These are phyloP conservation scores for Tanytarsus gracilentus DNA, from an alignment of 2,888 invertebrate genomes.

Conservation along the genomic window DNA sequence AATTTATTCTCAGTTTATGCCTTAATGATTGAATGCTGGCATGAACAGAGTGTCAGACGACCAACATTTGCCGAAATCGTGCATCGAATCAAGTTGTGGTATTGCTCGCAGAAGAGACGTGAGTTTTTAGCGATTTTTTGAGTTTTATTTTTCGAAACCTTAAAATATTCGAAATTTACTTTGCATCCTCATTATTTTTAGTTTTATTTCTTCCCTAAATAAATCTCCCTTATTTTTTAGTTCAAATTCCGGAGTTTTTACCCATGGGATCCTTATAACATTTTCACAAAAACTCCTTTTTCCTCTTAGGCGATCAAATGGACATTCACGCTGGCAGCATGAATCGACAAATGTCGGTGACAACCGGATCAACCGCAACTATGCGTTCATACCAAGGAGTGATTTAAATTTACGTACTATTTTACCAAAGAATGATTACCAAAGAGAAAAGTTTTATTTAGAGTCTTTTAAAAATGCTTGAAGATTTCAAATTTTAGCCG, in stretches of 20 bases:
- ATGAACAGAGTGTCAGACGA: slow-evolving; percentile 80
- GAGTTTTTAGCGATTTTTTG: slow-evolving; percentile 35
- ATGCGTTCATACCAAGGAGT: too few relatives aligned
- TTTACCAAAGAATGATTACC: not conserved
- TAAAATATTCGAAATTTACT: too few relatives aligned
- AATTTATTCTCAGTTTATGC: slow-evolving; percentile 83
- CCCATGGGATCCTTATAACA: too few relatives aligned
- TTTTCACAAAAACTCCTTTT: not conserved
- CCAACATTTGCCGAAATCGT: slow-evolving; percentile 91
- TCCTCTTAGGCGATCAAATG: slow-evolving; percentile 27
- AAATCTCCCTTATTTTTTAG: too few relatives aligned
- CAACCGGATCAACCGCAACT: not conserved
- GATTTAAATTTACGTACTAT: too few relatives aligned
- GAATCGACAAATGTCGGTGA: not conserved
- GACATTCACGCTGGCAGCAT: slow-evolving; percentile 20
- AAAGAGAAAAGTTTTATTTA: not conserved
- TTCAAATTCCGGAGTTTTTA: too few relatives aligned
- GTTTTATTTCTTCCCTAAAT: too few relatives aligned
- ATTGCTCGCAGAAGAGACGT: slow-evolving; percentile 43
- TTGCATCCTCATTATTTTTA: too few relatives aligned
- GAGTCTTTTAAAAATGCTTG: not conserved
- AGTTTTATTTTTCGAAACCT: too few relatives aligned
- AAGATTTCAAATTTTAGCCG: too few relatives aligned
- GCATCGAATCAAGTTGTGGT: slow-evolving; percentile 68
- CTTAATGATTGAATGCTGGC: slow-evolving; percentile 98